phyloP scores from a whole-genome alignment of 2,888 invertebrate genomes.

The Plutella xylostella region DNA sequence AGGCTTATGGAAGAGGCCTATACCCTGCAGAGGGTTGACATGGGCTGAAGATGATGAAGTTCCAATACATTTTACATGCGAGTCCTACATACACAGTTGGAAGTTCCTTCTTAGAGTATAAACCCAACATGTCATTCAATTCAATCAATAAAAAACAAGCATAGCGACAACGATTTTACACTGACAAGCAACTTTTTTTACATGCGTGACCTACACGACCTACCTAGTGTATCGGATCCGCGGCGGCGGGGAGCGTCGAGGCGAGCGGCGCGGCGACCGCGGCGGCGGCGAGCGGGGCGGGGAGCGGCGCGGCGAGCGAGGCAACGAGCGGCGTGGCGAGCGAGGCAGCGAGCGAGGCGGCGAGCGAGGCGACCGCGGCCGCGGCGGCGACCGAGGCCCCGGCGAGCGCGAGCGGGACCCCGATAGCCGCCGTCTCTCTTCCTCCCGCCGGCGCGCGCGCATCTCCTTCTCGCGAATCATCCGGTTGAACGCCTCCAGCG shows the following conservation, averaged over 20 bases:
- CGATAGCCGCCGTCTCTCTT: conserved; percentile 62
- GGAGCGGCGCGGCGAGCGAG: conserved; percentile 51
- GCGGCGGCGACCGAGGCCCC: conserved; percentile 25
- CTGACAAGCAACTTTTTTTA: too few species aligned
- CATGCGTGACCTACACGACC: too few species aligned
- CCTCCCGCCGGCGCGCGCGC: conserved; percentile 73
- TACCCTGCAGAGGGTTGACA: too few species aligned
- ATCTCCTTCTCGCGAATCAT: conserved; percentile 88
- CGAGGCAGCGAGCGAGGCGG: conserved; percentile 22
- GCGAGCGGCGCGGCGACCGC: background rate
- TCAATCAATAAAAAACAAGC: too few species aligned
- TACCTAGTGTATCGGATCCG: conserved; percentile 56
- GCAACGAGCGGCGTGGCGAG: conserved; percentile 25
- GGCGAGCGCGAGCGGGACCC: conserved; percentile 30
- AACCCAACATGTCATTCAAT: too few species aligned
- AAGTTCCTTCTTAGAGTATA: too few species aligned
- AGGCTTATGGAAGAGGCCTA: too few species aligned
- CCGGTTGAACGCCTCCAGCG: conserved; percentile 87
- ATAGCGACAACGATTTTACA: too few species aligned
- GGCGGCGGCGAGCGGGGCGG: conserved; percentile 25
- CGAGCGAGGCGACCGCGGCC: conserved; percentile 21
- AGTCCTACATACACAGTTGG: too few species aligned
- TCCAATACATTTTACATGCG: too few species aligned
- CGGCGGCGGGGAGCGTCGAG: conserved; percentile 42
- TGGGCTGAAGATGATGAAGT: too few species aligned